Evolutionary conservation across 2,113 vertebrate genomes (phyloP), one percentile per base, ranked within the genome.

Genomic region (Noctilio leporinus): DNA sequence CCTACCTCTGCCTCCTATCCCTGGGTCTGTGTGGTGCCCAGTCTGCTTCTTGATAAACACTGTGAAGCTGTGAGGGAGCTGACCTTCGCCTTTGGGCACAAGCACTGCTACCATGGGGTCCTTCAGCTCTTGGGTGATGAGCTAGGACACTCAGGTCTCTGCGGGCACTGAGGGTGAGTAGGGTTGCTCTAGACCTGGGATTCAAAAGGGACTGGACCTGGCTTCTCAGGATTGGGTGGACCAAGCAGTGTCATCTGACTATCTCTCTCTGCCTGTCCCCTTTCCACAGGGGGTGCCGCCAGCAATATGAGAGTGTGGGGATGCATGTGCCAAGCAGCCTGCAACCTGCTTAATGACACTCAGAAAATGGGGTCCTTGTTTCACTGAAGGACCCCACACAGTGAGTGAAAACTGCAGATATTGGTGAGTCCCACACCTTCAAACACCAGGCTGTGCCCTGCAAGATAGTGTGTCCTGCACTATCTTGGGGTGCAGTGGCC

Each of bases 311-410:
- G 2, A n/a, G 57, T 97, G 6, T 95, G 84, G 67, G 96, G 96
- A 5, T 97, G 96, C 28, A 17, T 67, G 51, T 17, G 73, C 19
- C 49, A 95, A 87, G 40, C 35, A 30, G 75, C 80, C 24, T 97
- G 97, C 75, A 69, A 84, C n/a, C 80, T 97, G 69, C 83, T 97
- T 35, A 95, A 84, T 0, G 84, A 96, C 17, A 97, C 84, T 4
- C 77, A 3, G 83, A 1, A 35, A 7, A 72, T 95, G 0, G 91
- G 97, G n/a, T 1, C 65, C 8, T 0, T 97, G 28, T 0, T 4
- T 0, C 28, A n/a, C n/a, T n/a, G n/a, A n/a, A n/a, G n/a, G n/a
- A n/a, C n/a, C n/a, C n/a, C n/a, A n/a, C n/a, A n/a, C n/a, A n/a
- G n/a, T 97, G 81, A 35, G 5, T 1, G 96, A 96, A 89, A 43